Conservation (phyloP, 2,797 vertebrate genomes). For the Hozukius guyotensis region DNA sequence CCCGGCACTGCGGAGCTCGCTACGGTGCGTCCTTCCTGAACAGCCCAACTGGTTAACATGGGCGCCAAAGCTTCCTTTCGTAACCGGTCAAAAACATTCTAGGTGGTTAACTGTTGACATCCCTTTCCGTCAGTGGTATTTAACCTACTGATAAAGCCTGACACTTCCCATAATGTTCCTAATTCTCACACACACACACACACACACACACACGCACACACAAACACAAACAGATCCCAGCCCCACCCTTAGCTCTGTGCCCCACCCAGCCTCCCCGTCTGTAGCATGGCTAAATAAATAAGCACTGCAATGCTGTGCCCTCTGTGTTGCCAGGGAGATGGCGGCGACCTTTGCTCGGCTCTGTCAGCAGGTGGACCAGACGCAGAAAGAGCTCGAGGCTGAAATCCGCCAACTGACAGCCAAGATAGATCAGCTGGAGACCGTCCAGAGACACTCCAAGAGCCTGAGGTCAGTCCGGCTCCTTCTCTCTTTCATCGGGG, state of each 20-base stretch:
- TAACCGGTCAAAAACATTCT: too few species aligned
- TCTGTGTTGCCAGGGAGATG: constrained; percentile 89
- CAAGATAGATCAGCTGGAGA: constrained; percentile 91
- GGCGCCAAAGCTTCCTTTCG: too few species aligned
- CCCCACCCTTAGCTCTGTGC: neutral
- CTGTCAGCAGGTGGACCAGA: constrained; percentile 90
- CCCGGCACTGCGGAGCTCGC: too few species aligned
- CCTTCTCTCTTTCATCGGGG: neutral
- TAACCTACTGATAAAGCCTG: constrained; percentile 3
- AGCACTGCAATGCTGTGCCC: constrained; percentile 37
- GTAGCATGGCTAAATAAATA: constrained; percentile 56
- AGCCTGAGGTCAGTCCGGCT: constrained; percentile 84
- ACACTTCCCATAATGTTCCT: neutral
- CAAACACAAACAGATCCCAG: neutral
- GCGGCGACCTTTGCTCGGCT: constrained; percentile 82
- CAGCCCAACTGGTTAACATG: too few species aligned
- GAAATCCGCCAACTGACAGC: constrained; percentile 89
- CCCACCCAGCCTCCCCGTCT: neutral
- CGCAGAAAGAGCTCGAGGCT: constrained; percentile 89
- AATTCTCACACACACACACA: neutral
- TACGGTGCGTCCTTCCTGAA: too few species aligned
- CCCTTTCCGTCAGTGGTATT: neutral
- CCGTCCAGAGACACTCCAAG: constrained; percentile 89
- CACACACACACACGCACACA: neutral
- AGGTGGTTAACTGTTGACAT: neutral